Evolutionary conservation across 2,888 invertebrate genomes (phyloP), one percentile per base, ranked within the genome.

Genomic region (Mechanitis messenoides): DNA sequence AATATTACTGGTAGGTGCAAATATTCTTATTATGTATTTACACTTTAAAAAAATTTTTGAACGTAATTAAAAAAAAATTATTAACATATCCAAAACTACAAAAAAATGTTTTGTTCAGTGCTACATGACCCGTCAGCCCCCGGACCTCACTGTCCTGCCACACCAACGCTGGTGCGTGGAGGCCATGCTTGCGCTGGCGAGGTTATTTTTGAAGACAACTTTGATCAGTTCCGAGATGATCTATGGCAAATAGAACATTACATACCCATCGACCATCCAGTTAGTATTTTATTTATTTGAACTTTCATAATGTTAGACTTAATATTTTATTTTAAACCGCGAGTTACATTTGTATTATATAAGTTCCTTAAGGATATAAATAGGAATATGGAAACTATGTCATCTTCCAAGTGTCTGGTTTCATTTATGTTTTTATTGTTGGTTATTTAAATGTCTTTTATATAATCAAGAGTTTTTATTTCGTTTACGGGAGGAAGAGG

Each of bases 191-290:
- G 85, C 66, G 70, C 72, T 46, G 80, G 81, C 1, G 71, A 80
- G 45, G 70, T 90, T 2, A 74, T 93, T 58, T 91, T 93, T 60
- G 83, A 91, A 54, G 92, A 93, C 62, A 75, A 82, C 47, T 93
- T 93, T 69, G 76, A 86, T 45, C 67, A 45, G 7, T 54, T 68
- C 64, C 69, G 65, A n/a, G 72, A 70, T 38, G 64, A 68, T 0
- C 77, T 79, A 63, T 92, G 92, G 91, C 74, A 72, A 38, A 74
- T 84, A 9, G 91, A 91, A 67, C 80, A 90, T 53, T 84, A 84
- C 45, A 80, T 88, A 50, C 85, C 88, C 9, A 75, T 79, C 12
- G 81, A 83, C 57, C 72, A 70, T 31, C 79, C 71, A 9, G 85
- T 82, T 70, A 74, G 61, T 58, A 58, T 31, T 11, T 20, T 42